Conservation (phyloP, 2,888 invertebrate species). For the Flexamia atlantica region DNA sequence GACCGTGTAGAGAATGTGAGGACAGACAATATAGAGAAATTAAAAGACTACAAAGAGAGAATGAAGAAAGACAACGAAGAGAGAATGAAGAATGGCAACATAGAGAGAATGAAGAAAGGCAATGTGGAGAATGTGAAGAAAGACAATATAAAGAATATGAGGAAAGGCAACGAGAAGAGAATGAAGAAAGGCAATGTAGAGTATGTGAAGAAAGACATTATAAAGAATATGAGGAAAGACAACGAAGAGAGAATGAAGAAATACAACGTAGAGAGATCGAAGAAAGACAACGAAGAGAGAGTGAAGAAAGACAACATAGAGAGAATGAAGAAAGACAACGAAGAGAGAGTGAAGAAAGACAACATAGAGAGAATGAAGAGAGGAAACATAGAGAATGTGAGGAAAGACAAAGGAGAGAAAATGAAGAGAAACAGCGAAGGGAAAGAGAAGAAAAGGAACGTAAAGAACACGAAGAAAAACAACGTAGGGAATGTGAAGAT, state of each 20-base stretch:
- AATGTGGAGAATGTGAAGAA: neutral
- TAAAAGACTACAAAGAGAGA: too few species aligned
- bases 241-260: neutral
- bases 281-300: neutral
- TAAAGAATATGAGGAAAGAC: neutral
- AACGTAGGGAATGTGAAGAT: neutral
- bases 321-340: neutral
- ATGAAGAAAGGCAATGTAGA: constrained; percentile 1
- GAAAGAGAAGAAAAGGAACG: constrained; percentile 30
- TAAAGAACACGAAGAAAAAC: neutral
- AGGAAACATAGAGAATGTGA: neutral
- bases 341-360: neutral
- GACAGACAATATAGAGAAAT: neutral
- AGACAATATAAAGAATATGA: neutral
- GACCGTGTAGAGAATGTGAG: neutral
- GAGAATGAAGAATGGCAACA: too few species aligned
- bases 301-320: constrained; percentile 4
- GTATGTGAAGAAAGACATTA: neutral
- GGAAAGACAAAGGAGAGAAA: neutral
- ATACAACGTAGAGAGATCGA: neutral
- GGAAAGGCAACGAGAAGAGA: neutral
- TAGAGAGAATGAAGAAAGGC: neutral
- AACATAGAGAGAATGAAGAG: neutral
- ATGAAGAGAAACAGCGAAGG: neutral
- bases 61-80: too few species aligned